phyloP scores from a whole-genome alignment of 2,113 vertebrate species.

The Actenoides hombroni region DNA sequence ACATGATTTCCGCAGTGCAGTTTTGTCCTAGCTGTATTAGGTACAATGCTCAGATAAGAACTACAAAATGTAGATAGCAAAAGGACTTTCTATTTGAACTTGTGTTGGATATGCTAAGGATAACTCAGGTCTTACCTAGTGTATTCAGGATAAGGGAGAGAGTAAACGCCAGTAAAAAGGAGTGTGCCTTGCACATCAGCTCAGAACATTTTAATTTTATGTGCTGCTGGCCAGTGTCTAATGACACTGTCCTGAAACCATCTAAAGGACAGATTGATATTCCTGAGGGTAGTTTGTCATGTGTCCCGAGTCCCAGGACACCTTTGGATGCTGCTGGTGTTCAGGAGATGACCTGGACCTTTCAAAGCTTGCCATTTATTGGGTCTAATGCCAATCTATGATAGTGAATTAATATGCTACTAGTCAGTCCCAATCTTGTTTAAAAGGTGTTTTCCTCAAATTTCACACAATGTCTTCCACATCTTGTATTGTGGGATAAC shows the following conservation, averaged over 20 bases:
- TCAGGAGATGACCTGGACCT: neutral
- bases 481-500: neutral
- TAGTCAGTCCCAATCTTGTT: neutral
- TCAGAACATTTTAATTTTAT: neutral
- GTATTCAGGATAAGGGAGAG: neutral
- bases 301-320: neutral
- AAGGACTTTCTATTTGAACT: neutral
- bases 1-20: neutral
- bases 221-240: neutral
- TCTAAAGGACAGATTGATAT: neutral
- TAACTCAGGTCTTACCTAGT: neutral
- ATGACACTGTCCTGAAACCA: neutral
- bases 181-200: neutral
- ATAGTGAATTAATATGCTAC: neutral
- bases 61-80: neutral
- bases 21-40: neutral
- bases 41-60: neutral
- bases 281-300: neutral
- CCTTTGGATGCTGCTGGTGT: neutral
- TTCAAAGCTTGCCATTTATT: neutral
- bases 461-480: neutral
- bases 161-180: neutral
- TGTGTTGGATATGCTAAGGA: neutral
- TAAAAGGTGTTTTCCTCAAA: neutral
- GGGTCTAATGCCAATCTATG: neutral